Evolutionary conservation across 2,888 invertebrate species (phyloP), one percentile per base, ranked within the genome.

Genomic region (Ophion costatus): DNA sequence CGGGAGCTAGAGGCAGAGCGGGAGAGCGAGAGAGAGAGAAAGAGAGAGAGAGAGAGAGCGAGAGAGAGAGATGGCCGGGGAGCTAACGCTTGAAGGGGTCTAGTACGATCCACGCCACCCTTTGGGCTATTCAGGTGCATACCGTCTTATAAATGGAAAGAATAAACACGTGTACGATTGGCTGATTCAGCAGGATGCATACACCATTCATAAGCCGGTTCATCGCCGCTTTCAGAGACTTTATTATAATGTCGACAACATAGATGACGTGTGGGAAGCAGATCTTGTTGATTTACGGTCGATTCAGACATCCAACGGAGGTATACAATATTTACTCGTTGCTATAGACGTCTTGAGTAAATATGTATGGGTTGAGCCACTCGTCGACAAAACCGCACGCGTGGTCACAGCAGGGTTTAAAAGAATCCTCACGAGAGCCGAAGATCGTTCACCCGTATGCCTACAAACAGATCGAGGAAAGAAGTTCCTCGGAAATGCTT

Each of bases 401-500:
- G 7, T 1, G 38, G 38, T 38, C 38, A 5, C 38, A 1, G 38
- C 38, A 38, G 38, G 38, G 6, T 9, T 38, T 9, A 38, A 38
- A 59, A 59, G 78, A 14, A 78, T 78, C 20, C 38, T 78, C 63
- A 24, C n/a, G 10, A 61, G 22, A 14, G 69, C 20, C 67, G 57
- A 79, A 11, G 33, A 56, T 79, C 33, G 71, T 10, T 11, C 17
- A 10, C 84, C 83, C 0, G 69, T 84, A 66, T 81, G 73, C 10
- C 38, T 88, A 56, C 88, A 87, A 33, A 85, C 86, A 2, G 88
- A 88, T 63, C 81, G 82, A 59, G 88, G 88, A 17, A 87, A 77
- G 63, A 87, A 88, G 29, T 88, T 87, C 64, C 81, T 81, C 17
- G 86, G 73, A 67, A 69, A 20, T 9, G 69, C 20, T 20, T 80